phyloP scores from a whole-genome alignment of 2,113 vertebrate species.

The Brevimyrus niger region DNA sequence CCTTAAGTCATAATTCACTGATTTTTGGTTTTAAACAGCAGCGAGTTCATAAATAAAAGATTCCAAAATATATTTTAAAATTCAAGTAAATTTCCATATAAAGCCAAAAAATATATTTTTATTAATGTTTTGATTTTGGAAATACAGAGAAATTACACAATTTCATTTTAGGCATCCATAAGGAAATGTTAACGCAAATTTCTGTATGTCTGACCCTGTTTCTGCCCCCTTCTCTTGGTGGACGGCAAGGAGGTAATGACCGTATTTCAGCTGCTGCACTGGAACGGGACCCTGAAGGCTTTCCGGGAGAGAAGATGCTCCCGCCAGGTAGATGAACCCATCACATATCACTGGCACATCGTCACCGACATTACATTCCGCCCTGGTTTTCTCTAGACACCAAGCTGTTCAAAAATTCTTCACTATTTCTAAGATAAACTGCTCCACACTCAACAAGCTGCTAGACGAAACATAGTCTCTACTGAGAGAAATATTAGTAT shows the following conservation, averaged over 20 bases:
- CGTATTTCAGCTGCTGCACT: conserved; percentile 42
- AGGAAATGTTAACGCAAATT: not conserved
- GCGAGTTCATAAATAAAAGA: not conserved
- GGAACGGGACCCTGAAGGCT: conserved; percentile 40
- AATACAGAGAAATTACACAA: not conserved
- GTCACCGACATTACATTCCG: not conserved
- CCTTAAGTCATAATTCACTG: not conserved
- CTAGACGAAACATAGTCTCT: not conserved
- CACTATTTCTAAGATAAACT: not conserved
- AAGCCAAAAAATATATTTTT: not conserved
- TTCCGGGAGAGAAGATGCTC: conserved; percentile 35
- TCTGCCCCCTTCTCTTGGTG: not conserved
- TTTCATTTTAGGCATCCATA: not conserved
- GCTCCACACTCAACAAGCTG: not conserved
- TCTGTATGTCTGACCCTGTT: not conserved
- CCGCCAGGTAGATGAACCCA: conserved; percentile 26
- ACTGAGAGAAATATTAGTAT: not conserved
- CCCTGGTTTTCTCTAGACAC: not conserved
- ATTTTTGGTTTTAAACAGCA: not conserved
- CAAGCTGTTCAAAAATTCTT: not conserved
- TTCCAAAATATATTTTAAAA: not conserved
- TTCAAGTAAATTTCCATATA: not conserved
- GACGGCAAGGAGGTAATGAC: conserved; percentile 39
- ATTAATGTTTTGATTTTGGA: not conserved
- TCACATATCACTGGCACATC: not conserved